A percentile compares a stretch with the other conserved stretches of the same genome.
phyloP scores from a whole-genome alignment of 2,113 vertebrate genomes.

The Puffinus mauretanicus region DNA sequence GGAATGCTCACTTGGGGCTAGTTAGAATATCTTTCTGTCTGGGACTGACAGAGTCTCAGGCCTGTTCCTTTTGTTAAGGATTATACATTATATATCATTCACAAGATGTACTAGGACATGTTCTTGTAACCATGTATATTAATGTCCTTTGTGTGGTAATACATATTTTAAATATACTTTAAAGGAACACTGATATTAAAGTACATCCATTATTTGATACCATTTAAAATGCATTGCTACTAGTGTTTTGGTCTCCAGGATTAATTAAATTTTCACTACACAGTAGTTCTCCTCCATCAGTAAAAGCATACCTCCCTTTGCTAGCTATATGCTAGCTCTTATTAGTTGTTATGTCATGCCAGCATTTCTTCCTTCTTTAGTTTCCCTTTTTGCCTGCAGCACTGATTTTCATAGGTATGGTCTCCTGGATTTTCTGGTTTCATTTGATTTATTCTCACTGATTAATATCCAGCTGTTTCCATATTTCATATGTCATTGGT shows the following conservation, averaged over 20 bases:
- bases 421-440: not conserved
- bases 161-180: not conserved
- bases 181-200: not conserved
- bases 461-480: slow-evolving; percentile 37
- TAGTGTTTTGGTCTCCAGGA: not conserved
- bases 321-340: not conserved
- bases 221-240: not conserved
- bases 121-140: not conserved
- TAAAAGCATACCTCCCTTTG: not conserved
- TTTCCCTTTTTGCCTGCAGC: not conserved
- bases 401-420: not conserved
- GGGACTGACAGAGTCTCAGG: not conserved
- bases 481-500: not conserved
- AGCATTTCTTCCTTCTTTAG: not conserved
- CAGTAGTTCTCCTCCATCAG: not conserved
- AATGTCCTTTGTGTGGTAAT: not conserved
- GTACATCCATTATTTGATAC: not conserved
- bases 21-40: not conserved
- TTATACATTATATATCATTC: not conserved
- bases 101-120: not conserved
- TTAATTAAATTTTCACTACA: not conserved
- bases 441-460: not conserved
- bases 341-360: not conserved
- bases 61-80: not conserved
- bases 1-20: not conserved